Conservation (phyloP, 2,113 vertebrate genomes). For the Salvelinus sp. region DNA sequence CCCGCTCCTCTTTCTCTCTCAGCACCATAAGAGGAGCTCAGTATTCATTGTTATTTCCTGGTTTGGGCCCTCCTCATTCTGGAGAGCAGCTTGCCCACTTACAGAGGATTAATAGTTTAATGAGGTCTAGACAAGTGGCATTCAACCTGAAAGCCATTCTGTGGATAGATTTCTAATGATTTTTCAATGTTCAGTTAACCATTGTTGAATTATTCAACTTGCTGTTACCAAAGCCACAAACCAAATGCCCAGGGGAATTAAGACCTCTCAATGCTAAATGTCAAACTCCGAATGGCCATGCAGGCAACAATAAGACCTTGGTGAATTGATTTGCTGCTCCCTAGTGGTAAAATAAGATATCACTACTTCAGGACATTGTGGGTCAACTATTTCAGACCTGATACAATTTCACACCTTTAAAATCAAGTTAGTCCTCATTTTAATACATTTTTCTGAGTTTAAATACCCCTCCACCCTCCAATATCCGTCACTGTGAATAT, state of each 20-base stretch:
- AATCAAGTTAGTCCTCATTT: not conserved
- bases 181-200: slow-evolving; percentile 61
- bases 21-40: slow-evolving; percentile 17
- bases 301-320: slow-evolving; percentile 22
- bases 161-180: slow-evolving; percentile 66
- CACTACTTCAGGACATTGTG: not conserved
- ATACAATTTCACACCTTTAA: slow-evolving; percentile 40
- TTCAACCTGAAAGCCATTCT: slow-evolving; percentile 70
- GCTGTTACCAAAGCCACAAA: slow-evolving; percentile 39
- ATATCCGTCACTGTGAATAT: too few species aligned
- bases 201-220: slow-evolving; percentile 66
- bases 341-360: slow-evolving; percentile 30
- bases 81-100: slow-evolving; percentile 57
- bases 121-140: slow-evolving; percentile 66
- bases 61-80: slow-evolving; percentile 45
- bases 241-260: slow-evolving; percentile 42
- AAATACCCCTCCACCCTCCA: too few species aligned
- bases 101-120: slow-evolving; percentile 70
- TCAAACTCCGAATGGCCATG: slow-evolving; percentile 33
- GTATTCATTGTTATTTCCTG: slow-evolving; percentile 54
- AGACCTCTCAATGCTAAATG: slow-evolving; percentile 48
- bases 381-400: not conserved
- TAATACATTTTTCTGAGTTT: not conserved
- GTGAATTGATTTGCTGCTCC: slow-evolving; percentile 9
- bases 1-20: not conserved